Evolutionary conservation across 1,140 invertebrate genomes (phyloP), one percentile per base, ranked within the genome.

Genomic region (Anastatus disparis): DNA sequence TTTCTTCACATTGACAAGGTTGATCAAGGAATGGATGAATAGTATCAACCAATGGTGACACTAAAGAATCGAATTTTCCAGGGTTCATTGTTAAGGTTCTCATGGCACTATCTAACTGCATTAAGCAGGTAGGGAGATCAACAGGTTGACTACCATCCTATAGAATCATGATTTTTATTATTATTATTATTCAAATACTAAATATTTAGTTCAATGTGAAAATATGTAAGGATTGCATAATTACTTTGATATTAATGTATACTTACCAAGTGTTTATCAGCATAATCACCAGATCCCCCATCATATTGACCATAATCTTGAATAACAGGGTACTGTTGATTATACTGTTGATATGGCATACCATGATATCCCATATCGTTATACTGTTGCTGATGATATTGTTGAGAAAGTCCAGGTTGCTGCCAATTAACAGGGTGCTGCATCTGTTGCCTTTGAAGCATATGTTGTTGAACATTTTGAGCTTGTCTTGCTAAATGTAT

Each of bases 1-100:
- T 84, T 70, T 87, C 82, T 62, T 85, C 84, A 38, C 88, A 87
- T 70, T 88, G 84, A 73, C 75, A 84, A 65, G 82, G 75, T 79
- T 87, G 84, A 77, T 87, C 82, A 56, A 89, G 78, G 68, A 86
- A 87, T 20, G 80, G 82, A 56, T 84, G 87, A 77, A 90, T 86
- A 17, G 84, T 85, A 76, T 87, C 87, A 55, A 89, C 87, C 44
- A 90, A 78, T 29, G 87, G 84, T 2, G 88, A 86, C 59, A 89
- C 87, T 31, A 89, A 77, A 59, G 82, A 82, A 72, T 88, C 86
- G 71, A 89, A 90, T 74, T 87, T 87, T 56, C 88, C 89, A 50
- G 89, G 89, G 82, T 87, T 87, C 77, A 87, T 85, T 69, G 88
- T 89, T 77, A 90, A 85, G 76, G 88, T 86, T 77, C 87, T 86